phyloP scores from a whole-genome alignment of 1,140 invertebrate species.

The Hydropsyche tenuis region DNA sequence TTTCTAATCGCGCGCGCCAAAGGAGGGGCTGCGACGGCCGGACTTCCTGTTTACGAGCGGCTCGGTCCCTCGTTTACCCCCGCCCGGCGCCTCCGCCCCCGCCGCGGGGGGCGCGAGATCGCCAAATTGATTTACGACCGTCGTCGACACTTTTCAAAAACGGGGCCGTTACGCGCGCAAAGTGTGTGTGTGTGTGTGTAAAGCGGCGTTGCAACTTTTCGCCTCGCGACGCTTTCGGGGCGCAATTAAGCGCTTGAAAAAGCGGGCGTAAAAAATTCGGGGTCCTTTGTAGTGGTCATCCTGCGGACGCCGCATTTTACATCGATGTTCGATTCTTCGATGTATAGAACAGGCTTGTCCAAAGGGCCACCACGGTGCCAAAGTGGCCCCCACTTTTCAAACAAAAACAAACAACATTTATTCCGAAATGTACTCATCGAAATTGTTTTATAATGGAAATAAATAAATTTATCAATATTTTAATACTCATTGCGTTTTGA shows the following conservation, averaged over 20 bases:
- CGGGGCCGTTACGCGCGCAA: background rate
- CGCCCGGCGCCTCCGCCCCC: background rate
- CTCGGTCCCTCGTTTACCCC: background rate
- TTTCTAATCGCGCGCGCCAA: conserved; percentile 17
- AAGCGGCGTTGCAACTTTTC: conserved; percentile 17
- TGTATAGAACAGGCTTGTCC: no score
- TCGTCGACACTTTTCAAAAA: conserved; percentile 4
- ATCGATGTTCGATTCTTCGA: no score
- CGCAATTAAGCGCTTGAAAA: conserved; percentile 22
- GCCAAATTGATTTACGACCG: conserved; percentile 33
- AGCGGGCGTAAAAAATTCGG: no score
- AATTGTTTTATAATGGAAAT: no score
- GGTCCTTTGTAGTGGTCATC: no score
- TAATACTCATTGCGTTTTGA: no score
- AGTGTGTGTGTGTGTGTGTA: background rate
- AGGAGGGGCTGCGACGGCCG: conserved; percentile 11
- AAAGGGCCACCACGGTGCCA: no score
- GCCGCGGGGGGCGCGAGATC: background rate
- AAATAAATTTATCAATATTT: no score
- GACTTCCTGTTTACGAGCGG: conserved; percentile 24
- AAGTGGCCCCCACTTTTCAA: no score
- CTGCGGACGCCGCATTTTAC: no score
- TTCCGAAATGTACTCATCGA: no score
- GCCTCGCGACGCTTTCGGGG: background rate
- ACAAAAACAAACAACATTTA: no score